Percentiles rank a stretch among this genome's conserved stretches.
phyloP scores from a whole-genome alignment of 1,140 invertebrate species.

The Belonocnema kinseyi region DNA sequence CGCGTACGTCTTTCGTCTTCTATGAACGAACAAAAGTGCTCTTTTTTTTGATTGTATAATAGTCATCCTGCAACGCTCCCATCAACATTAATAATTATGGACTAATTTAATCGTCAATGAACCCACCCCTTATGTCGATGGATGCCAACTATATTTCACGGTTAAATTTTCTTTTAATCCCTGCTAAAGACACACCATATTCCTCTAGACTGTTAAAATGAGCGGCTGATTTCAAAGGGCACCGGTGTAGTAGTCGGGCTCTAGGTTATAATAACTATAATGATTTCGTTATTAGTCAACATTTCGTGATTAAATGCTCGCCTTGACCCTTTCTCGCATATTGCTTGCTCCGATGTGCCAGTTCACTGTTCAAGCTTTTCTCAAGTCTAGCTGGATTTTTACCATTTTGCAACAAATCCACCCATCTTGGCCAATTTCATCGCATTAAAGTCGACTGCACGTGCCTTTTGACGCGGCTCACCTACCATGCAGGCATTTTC shows the following conservation, averaged over 20 bases:
- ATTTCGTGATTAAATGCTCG: slow-evolving; percentile 7
- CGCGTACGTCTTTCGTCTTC: background rate
- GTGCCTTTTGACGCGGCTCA: background rate
- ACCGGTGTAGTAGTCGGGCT: background rate
- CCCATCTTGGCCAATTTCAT: slow-evolving; percentile 7
- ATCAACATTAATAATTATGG: slow-evolving; percentile 25
- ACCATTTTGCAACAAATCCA: background rate
- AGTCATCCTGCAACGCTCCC: background rate
- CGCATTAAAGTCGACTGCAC: slow-evolving; percentile 6
- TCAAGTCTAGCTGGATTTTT: background rate
- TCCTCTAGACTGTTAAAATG: background rate
- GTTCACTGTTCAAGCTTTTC: background rate
- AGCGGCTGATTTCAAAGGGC: slow-evolving; percentile 10
- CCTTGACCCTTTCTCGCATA: background rate
- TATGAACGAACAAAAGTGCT: background rate
- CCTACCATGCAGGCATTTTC: slow-evolving; percentile 8
- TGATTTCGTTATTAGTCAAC: slow-evolving; percentile 28
- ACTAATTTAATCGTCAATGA: slow-evolving; percentile 7
- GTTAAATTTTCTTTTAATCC: slow-evolving; percentile 8
- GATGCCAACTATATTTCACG: slow-evolving; percentile 17
- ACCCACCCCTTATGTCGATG: slow-evolving; percentile 2
- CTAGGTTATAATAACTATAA: slow-evolving; percentile 1
- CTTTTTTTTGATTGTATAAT: background rate
- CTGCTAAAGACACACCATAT: background rate
- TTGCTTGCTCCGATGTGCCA: no score